Evolutionary conservation across 2,888 invertebrate species (phyloP).

Genomic region (Agrotis clavis): DNA sequence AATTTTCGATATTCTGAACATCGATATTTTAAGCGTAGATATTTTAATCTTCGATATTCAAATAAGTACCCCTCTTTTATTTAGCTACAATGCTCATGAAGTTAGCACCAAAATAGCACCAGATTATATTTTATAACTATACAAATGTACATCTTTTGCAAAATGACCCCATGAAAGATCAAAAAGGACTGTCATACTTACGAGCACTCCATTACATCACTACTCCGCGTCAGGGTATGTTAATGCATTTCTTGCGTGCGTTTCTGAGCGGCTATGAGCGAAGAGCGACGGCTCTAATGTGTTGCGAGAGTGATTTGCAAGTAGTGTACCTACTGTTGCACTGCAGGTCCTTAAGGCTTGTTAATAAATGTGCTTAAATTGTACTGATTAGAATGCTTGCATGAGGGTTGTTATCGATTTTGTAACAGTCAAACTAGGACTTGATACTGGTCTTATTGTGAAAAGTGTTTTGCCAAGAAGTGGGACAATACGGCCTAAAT

Average conservation of each 20-base stretch:
- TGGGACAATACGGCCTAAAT: too few relatives aligned
- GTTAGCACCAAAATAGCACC: too few relatives aligned
- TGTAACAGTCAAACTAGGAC: background rate
- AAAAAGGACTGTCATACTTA: background rate
- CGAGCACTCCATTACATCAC: slow-evolving; percentile 1
- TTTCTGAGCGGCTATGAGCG: slow-evolving; percentile 54
- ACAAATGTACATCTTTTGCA: too few relatives aligned
- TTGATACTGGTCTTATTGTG: too few relatives aligned
- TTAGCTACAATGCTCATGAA: too few relatives aligned
- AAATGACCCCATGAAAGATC: background rate
- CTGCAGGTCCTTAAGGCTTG: slow-evolving; percentile 44
- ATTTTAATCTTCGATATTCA: too few relatives aligned
- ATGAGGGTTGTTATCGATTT: slow-evolving; percentile 2
- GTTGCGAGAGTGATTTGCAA: slow-evolving; percentile 62
- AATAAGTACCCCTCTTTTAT: too few relatives aligned
- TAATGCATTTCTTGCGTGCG: slow-evolving; percentile 82
- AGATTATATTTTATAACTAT: too few relatives aligned
- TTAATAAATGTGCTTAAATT: slow-evolving; percentile 54
- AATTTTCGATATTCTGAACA: too few relatives aligned
- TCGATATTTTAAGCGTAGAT: too few relatives aligned
- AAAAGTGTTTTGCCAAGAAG: too few relatives aligned
- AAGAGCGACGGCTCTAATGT: slow-evolving; percentile 58
- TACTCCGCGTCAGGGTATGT: slow-evolving; percentile 60
- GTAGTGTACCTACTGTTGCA: slow-evolving; percentile 35
- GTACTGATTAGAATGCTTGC: slow-evolving; percentile 19